Evolutionary conservation across 1,140 invertebrate species (phyloP).

Genomic region (Drosophila takahashii): DNA sequence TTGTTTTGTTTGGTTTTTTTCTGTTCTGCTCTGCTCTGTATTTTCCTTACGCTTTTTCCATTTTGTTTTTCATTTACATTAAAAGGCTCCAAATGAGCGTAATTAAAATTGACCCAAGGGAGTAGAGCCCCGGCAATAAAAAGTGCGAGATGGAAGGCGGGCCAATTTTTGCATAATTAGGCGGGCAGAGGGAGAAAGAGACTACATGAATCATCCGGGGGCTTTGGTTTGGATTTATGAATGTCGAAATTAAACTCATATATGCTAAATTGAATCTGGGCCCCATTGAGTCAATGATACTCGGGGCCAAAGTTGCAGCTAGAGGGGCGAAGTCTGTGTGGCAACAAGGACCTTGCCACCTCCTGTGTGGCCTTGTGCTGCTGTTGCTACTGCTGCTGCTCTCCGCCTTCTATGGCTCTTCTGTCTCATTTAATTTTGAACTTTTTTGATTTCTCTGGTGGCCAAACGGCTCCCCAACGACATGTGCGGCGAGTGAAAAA

Average conservation of each 20-base stretch:
- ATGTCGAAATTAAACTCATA: slow-evolving; percentile 56
- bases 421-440: slow-evolving; percentile 70
- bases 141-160: slow-evolving; percentile 28
- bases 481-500: slow-evolving; percentile 53
- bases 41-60: slow-evolving; percentile 8
- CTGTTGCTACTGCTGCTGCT: slow-evolving; percentile 1
- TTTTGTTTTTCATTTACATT: slow-evolving; percentile 57
- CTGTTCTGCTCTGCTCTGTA: not conserved
- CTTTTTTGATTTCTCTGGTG: slow-evolving; percentile 77
- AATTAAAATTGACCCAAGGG: slow-evolving; percentile 82
- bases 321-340: not conserved
- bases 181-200: slow-evolving; percentile 5
- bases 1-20: not conserved
- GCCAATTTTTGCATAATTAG: slow-evolving; percentile 68
- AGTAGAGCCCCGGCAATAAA: slow-evolving; percentile 51
- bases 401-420: slow-evolving; percentile 1
- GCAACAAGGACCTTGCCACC: slow-evolving; percentile 30
- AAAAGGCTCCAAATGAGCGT: slow-evolving; percentile 72
- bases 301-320: slow-evolving; percentile 31
- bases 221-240: slow-evolving; percentile 49
- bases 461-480: slow-evolving; percentile 38
- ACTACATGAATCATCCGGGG: slow-evolving; percentile 53
- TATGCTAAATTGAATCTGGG: slow-evolving; percentile 65
- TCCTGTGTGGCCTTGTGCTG: slow-evolving; percentile 12
- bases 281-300: slow-evolving; percentile 56